A percentile compares a stretch with the other conserved stretches of the same genome.
Conservation (phyloP, 1,140 invertebrate genomes). For the Leucophenga varia region DNA sequence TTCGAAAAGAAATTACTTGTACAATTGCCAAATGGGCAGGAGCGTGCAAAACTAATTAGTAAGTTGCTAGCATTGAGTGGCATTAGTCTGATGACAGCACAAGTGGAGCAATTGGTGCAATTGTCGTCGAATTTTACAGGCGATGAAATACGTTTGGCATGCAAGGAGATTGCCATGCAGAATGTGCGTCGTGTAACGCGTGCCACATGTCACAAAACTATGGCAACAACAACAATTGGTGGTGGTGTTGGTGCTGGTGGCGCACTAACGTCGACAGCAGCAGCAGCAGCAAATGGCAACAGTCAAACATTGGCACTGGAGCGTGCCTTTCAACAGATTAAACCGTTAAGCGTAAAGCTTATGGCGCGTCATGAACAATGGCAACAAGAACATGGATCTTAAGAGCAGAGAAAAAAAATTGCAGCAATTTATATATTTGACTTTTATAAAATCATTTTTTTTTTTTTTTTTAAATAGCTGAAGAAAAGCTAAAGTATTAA, state of each 20-base stretch:
- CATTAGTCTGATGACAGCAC: slow-evolving; percentile 42
- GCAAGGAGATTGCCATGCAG: slow-evolving; percentile 82
- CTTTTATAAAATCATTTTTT: too few relatives aligned
- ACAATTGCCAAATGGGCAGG: slow-evolving; percentile 68
- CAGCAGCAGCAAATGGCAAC: too few relatives aligned
- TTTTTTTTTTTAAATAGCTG: too few relatives aligned
- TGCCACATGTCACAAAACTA: slow-evolving; percentile 7
- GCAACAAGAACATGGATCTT: slow-evolving; percentile 47
- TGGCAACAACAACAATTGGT: slow-evolving; percentile 14
- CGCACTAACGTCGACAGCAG: too few relatives aligned
- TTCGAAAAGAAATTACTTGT: slow-evolving; percentile 88
- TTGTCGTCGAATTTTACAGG: slow-evolving; percentile 75
- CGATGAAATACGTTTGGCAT: slow-evolving; percentile 83
- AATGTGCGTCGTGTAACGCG: slow-evolving; percentile 55
- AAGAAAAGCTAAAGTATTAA: too few relatives aligned
- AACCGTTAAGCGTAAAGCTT: slow-evolving; percentile 36
- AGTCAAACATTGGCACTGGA: slow-evolving; percentile 16
- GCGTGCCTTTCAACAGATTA: slow-evolving; percentile 36
- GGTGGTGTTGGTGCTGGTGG: background rate
- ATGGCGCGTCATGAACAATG: slow-evolving; percentile 40
- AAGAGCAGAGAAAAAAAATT: too few relatives aligned
- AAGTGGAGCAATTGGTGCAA: slow-evolving; percentile 62
- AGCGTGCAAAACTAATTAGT: slow-evolving; percentile 68
- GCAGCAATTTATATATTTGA: too few relatives aligned
- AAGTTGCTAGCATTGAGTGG: slow-evolving; percentile 59